Evolutionary conservation across 2,888 invertebrate genomes (phyloP), one percentile per base, ranked within the genome.

Genomic region (Cephus rjabovi): DNA sequence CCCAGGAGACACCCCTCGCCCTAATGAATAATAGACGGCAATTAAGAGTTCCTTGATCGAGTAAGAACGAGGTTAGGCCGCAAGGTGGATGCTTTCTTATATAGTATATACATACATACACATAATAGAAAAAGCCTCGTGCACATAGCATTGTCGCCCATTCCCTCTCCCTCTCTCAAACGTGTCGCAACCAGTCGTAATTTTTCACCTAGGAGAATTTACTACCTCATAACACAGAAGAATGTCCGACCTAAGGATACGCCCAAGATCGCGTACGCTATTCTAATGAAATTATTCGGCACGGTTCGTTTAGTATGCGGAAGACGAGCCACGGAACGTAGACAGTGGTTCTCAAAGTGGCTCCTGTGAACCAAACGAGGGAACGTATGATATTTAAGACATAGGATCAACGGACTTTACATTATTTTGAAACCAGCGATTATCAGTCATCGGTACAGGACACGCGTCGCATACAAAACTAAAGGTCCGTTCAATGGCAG

Each of bases 241-340:
- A 56, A 56, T 56, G 56, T 23, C 56, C 56, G 23, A 56, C 9
- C 56, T 23, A 90, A 84, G 87, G 85, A 86, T 89, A 89, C 73
- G 34, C 31, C 35, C 69, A 35, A 69, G 91, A 92, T 93, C 93
- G 15, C 15, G 40, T 40, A 40, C 15, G 9, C 56, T 40, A 23
- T 40, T 40, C 15, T 56, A 56, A 56, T 56, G 56, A 23, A 56
- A 56, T 56, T 23, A 56, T 56, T 56, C 56, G 56, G 56, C 56
- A 56, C 56, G 56, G 56, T 56, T 56, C 56, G 56, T 15, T 56
- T 56, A 56, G 1, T 56, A 56, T 56, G 56, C 56, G 56, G 56
- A 23, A 56, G 23, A 56, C 23, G 56, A 56, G 23, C 56, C 2
- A 56, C 9, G 56, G 56, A 23, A 23, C 23, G 56, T 56, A 23